Percentiles rank a stretch among this genome's conserved stretches.
phyloP scores from a whole-genome alignment of 2,113 vertebrate genomes.

The Upupa epops region DNA sequence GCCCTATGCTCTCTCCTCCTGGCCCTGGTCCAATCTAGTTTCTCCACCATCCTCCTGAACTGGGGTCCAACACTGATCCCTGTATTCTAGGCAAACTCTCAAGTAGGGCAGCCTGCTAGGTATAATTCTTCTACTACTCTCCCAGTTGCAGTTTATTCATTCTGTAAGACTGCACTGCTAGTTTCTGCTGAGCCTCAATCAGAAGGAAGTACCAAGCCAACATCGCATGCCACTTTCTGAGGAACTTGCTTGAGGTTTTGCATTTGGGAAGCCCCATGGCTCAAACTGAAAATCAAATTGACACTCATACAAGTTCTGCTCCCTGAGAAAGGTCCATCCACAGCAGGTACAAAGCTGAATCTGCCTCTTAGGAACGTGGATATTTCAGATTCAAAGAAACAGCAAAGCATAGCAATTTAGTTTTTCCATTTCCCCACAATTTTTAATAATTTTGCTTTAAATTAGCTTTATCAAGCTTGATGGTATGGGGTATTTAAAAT shows the following conservation, averaged over 20 bases:
- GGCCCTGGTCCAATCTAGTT: neutral
- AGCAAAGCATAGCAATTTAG: neutral
- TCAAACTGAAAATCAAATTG: neutral
- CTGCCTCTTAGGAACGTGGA: neutral
- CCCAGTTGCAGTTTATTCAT: neutral
- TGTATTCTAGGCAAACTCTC: neutral
- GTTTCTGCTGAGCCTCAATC: neutral
- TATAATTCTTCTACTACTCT: neutral
- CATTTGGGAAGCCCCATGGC: slow-evolving; percentile 24
- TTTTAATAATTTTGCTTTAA: neutral
- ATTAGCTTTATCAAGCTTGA: neutral
- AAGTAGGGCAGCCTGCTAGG: neutral
- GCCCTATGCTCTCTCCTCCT: neutral
- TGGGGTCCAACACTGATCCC: neutral
- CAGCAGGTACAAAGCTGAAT: neutral
- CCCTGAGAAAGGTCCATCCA: neutral
- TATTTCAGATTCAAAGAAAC: neutral
- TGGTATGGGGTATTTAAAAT: neutral
- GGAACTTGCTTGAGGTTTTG: slow-evolving; percentile 50
- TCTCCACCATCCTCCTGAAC: neutral
- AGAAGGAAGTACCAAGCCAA: neutral
- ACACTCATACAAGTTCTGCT: neutral
- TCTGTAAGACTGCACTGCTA: neutral
- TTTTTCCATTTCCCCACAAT: neutral
- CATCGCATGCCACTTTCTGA: neutral